phyloP scores from a whole-genome alignment of 2,888 invertebrate species.

The Caenorhabditis imperialis region DNA sequence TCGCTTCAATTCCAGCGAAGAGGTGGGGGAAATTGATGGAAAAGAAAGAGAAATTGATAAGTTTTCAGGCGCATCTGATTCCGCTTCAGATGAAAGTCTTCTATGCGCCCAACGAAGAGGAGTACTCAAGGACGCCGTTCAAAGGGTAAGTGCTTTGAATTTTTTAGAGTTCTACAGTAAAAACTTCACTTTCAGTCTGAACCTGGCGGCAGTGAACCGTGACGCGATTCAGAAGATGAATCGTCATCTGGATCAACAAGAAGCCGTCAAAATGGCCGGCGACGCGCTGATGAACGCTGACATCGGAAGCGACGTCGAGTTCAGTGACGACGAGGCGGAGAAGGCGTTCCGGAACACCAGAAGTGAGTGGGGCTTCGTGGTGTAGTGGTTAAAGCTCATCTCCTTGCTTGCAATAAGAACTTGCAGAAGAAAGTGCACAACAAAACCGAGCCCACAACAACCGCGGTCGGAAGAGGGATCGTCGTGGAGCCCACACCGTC shows the following conservation, averaged over 20 bases:
- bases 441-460: background rate
- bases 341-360: slow-evolving; percentile 10
- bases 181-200: slow-evolving; percentile 18
- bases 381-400: background rate
- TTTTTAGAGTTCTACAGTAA: background rate
- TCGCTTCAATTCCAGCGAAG: slow-evolving; percentile 49
- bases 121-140: slow-evolving; percentile 50
- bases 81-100: slow-evolving; percentile 49
- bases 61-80: slow-evolving; percentile 30
- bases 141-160: slow-evolving; percentile 35
- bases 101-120: slow-evolving; percentile 47
- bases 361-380: background rate
- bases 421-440: background rate
- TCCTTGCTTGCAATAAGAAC: too few species aligned
- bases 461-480: slow-evolving; percentile 22
- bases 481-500: slow-evolving; percentile 26
- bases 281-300: background rate
- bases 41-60: background rate
- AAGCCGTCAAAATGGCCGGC: slow-evolving; percentile 10
- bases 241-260: slow-evolving; percentile 34
- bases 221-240: slow-evolving; percentile 22
- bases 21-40: slow-evolving; percentile 9
- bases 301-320: slow-evolving; percentile 47
- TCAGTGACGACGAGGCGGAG: slow-evolving; percentile 55
- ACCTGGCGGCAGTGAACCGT: slow-evolving; percentile 40